Evolutionary conservation across 1,140 invertebrate species (phyloP), one percentile per base, ranked within the genome.

Genomic region (Campoletis sonorensis): DNA sequence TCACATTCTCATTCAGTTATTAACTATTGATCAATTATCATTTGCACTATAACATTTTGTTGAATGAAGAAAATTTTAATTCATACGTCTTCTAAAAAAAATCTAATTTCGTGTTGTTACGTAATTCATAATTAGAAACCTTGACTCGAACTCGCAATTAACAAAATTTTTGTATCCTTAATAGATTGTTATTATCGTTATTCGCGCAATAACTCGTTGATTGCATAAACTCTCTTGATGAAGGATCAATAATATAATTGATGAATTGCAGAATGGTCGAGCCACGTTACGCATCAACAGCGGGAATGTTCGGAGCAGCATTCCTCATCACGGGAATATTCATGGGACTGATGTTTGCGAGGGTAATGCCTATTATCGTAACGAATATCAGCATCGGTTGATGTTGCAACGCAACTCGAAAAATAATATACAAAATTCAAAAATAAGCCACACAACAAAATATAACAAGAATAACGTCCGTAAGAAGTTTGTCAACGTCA

Each of bases 271-370:
- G 97, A 83, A 95, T 94, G 54, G 98, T 99, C 13, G 95, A 97
- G 61, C 94, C 95, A 0, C 95, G 97, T 84, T 93, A 98, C 89
- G 96, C 97, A 26, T 92, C 96, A 0, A 96, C 95, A 11, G 98
- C 98, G 3, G 98, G 98, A 45, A 99, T 99, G 98, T 97, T 98
- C 90, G 98, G 95, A 37, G 97, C 96, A 1, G 98, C 98, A 21
- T 96, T 95, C 85, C 93, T 99, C 0, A 96, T 99, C 0, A 95
- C 97, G 1, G 98, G 98, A 30, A 97, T 99, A 18, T 95, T 98
- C 82, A 90, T 92, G 64, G 98, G 98, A 13, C 94, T 99, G 37
- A 91, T 96, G 26, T 96, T 97, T 87, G 95, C 96, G 0, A 93
- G 95, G 82, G 84, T 96, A 45, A 93, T 96, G 88, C 95, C 96